Conservation (phyloP, 2,113 vertebrate genomes). For the Emydura subglobosa region DNA sequence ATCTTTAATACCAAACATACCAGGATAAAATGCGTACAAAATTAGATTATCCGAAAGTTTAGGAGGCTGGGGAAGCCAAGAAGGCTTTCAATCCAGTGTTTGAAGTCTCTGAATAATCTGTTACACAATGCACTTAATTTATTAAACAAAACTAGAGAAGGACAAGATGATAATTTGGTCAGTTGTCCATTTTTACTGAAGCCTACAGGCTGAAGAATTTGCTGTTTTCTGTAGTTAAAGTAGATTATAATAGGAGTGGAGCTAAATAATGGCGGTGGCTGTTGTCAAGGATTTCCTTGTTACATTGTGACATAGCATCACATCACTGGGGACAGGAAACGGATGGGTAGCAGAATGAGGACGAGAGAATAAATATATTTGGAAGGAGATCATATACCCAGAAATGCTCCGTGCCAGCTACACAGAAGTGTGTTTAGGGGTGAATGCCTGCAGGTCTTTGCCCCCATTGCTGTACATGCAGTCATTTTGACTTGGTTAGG, state of each 20-base stretch:
- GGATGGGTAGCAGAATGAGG: not conserved
- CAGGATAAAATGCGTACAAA: not conserved
- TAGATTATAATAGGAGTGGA: not conserved
- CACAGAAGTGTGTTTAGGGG: not conserved
- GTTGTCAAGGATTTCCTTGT: not conserved
- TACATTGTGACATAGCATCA: not conserved
- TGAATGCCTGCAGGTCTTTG: not conserved
- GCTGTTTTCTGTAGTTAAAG: not conserved
- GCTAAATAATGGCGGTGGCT: not conserved
- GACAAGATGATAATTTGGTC: not conserved
- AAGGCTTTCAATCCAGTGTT: not conserved
- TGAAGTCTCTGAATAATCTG: not conserved
- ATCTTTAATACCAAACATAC: constrained; percentile 38
- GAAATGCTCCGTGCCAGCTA: not conserved
- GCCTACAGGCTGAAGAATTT: not conserved
- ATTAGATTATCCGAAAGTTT: constrained; percentile 13
- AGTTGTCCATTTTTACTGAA: not conserved
- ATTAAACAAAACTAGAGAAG: not conserved
- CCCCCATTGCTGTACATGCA: not conserved
- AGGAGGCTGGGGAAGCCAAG: not conserved
- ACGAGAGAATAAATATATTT: not conserved
- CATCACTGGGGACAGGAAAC: not conserved
- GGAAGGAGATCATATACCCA: not conserved
- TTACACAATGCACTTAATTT: not conserved
- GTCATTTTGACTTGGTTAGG: not conserved